Percentiles rank a stretch among this genome's conserved stretches.
Evolutionary conservation across 1,140 invertebrate genomes (phyloP).

Genomic region (Calephelis virginiensis): DNA sequence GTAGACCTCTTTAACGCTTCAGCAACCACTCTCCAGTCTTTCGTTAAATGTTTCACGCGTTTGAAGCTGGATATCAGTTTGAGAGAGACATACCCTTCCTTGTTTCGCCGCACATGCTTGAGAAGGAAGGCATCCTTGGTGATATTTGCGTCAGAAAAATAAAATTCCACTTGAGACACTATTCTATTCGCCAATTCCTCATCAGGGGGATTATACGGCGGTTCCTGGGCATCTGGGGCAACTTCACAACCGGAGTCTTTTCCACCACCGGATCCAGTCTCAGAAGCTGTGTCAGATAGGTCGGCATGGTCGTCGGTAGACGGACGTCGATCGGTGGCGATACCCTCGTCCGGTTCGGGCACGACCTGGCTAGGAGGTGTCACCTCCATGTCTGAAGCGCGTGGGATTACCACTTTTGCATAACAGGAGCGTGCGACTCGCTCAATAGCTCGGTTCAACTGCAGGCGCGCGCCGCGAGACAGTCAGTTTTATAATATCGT

Average conservation of each 20-base stretch:
- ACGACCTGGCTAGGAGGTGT: slow-evolving; percentile 50
- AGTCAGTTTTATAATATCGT: slow-evolving; percentile 68
- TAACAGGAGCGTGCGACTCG: slow-evolving; percentile 60
- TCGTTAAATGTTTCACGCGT: slow-evolving; percentile 93
- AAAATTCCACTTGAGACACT: slow-evolving; percentile 92
- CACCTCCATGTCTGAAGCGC: slow-evolving; percentile 57
- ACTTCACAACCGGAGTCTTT: slow-evolving; percentile 84
- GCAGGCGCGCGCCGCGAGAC: slow-evolving; percentile 59
- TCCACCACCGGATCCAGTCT: slow-evolving; percentile 79
- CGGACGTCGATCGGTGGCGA: slow-evolving; percentile 66
- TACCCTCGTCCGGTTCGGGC: slow-evolving; percentile 58
- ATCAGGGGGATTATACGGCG: slow-evolving; percentile 80
- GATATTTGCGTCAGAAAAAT: slow-evolving; percentile 96
- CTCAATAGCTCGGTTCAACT: slow-evolving; percentile 60
- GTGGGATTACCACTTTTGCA: slow-evolving; percentile 56
- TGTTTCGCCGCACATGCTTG: slow-evolving; percentile 96
- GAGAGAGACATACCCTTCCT: slow-evolving; percentile 95
- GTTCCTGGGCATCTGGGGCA: slow-evolving; percentile 76
- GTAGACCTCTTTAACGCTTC: slow-evolving; percentile 88
- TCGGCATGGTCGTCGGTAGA: slow-evolving; percentile 79
- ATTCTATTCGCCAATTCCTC: slow-evolving; percentile 88
- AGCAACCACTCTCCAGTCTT: slow-evolving; percentile 95
- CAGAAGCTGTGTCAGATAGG: slow-evolving; percentile 81
- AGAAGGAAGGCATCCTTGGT: slow-evolving; percentile 96
- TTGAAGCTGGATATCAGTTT: slow-evolving; percentile 97